Evolutionary conservation across 2,113 vertebrate genomes (phyloP).

Genomic region (Cygnus atratus): DNA sequence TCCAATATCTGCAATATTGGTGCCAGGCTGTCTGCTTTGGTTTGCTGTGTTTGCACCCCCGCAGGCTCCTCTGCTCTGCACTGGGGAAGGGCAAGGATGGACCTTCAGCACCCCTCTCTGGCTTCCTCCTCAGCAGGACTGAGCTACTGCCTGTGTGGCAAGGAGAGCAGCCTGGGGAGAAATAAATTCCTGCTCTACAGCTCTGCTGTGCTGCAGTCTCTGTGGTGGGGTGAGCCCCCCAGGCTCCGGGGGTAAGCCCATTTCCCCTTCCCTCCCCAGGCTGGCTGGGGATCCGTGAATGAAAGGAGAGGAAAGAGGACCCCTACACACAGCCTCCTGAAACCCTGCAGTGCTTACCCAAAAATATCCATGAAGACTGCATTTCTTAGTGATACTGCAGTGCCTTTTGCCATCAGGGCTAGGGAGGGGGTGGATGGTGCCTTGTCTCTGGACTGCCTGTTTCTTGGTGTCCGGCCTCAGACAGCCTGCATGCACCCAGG

Average conservation of each 20-base stretch:
- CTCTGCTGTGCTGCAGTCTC: neutral
- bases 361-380: fast-evolving
- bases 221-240: fast-evolving
- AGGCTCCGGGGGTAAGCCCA: neutral
- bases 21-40: neutral
- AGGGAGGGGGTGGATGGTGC: fast-evolving
- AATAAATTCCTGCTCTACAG: neutral
- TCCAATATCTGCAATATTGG: fast-evolving
- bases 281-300: neutral
- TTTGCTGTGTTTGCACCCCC: no score
- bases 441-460: no score
- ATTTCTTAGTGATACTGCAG: neutral
- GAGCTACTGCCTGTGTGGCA: neutral
- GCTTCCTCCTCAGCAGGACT: neutral
- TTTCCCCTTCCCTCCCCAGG: neutral
- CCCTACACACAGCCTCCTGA: neutral
- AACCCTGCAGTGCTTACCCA: neutral
- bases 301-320: neutral
- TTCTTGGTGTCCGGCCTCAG: neutral
- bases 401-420: fast-evolving
- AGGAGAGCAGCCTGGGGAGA: neutral
- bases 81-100: neutral
- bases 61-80: neutral
- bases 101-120: neutral
- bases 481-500: fast-evolving